Evolutionary conservation across 2,113 vertebrate species (phyloP).

Genomic region (Syngnathus scovelli): DNA sequence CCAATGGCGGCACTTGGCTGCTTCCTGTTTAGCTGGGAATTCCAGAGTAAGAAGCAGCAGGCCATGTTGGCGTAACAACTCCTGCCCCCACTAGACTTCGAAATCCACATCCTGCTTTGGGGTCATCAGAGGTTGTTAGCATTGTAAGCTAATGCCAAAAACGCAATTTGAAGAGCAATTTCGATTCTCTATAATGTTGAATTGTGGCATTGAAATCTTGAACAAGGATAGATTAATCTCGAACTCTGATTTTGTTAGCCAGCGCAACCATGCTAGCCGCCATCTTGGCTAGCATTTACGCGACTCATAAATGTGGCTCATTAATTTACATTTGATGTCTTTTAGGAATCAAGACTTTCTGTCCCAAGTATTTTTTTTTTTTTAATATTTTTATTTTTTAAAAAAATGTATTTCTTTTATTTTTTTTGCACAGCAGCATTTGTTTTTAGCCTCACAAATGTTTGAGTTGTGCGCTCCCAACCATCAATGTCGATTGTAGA

Average conservation of each 20-base stretch:
- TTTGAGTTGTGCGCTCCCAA: not conserved
- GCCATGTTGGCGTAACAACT: conserved; percentile 59
- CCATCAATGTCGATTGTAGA: conserved; percentile 29
- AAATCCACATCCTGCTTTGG: not conserved
- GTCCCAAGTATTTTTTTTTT: not conserved
- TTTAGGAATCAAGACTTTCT: no score
- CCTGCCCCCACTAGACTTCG: not conserved
- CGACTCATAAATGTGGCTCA: no score
- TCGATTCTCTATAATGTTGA: no score
- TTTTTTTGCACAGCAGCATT: not conserved
- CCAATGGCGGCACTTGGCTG: conserved; percentile 71
- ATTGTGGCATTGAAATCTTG: no score
- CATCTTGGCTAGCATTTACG: no score
- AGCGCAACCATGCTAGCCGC: no score
- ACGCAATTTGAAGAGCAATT: no score
- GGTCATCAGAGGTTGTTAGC: not conserved
- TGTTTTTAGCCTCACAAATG: not conserved
- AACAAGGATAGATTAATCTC: no score
- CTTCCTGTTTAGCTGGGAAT: conserved; percentile 75
- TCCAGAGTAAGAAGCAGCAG: conserved; percentile 56
- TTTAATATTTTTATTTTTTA: no score
- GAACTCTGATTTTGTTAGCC: no score
- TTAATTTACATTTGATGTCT: no score
- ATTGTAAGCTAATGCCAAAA: not conserved
- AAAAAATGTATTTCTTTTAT: no score